Evolutionary conservation across 2,888 invertebrate species (phyloP).

Genomic region (Brachypterus glaber): DNA sequence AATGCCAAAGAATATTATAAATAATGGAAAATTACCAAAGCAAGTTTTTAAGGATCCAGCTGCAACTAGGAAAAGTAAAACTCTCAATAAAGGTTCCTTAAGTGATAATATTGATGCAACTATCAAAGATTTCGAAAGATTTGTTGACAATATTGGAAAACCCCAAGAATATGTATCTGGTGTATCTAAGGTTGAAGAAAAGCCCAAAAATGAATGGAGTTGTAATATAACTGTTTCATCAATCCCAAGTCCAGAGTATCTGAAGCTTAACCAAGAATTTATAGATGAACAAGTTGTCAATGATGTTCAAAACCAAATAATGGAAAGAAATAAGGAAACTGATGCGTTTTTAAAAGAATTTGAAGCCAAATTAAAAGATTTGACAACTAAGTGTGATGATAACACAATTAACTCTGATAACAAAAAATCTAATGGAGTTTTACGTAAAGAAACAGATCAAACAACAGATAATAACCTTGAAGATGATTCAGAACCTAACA

Average conservation of each 20-base stretch:
- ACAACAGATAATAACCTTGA: background rate
- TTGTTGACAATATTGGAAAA: slow-evolving; percentile 20
- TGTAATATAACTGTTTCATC: slow-evolving; percentile 29
- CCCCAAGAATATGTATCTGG: background rate
- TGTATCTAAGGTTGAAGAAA: background rate
- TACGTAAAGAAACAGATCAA: background rate
- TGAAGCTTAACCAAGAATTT: slow-evolving; percentile 13
- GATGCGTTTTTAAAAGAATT: too few relatives aligned
- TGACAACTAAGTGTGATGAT: background rate
- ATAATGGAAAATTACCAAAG: too few relatives aligned
- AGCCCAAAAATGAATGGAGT: slow-evolving; percentile 25
- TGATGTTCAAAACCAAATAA: background rate
- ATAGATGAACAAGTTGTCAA: slow-evolving; percentile 4
- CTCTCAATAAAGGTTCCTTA: too few relatives aligned
- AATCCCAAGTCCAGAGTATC: slow-evolving; percentile 24
- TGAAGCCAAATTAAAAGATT: too few relatives aligned
- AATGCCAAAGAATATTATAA: background rate
- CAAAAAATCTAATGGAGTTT: too few relatives aligned
- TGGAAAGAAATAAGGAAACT: background rate
- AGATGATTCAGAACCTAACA: background rate
- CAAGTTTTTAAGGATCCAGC: too few relatives aligned
- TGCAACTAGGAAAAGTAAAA: too few relatives aligned
- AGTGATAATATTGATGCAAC: slow-evolving; percentile 17
- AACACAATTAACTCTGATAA: background rate
- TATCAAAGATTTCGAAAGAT: slow-evolving; percentile 28